Evolutionary conservation across 2,113 vertebrate genomes (phyloP).

Genomic region (Laterallus jamaicensis): DNA sequence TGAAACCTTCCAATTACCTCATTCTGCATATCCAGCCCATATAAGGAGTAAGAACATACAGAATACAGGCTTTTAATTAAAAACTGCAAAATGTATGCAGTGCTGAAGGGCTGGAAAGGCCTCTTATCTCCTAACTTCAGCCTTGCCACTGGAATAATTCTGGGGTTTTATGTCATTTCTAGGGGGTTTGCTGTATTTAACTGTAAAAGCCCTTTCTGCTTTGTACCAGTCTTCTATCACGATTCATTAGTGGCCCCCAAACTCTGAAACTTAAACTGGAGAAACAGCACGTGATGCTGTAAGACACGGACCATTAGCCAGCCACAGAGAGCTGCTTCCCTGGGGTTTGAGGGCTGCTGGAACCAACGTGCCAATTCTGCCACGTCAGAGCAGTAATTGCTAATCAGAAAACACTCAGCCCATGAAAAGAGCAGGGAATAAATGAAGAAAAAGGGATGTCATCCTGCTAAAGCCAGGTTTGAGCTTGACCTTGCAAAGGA

Average conservation of each 20-base stretch:
- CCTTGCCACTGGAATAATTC: neutral
- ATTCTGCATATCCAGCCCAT: neutral
- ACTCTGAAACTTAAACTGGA: neutral
- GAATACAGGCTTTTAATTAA: slow-evolving; percentile 23
- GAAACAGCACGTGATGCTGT: slow-evolving; percentile 6
- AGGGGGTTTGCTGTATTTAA: neutral
- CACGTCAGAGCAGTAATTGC: slow-evolving; percentile 25
- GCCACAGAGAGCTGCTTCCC: neutral
- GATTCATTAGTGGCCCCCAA: neutral
- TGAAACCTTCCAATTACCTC: slow-evolving; percentile 34
- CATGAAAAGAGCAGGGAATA: neutral
- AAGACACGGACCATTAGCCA: slow-evolving; percentile 50
- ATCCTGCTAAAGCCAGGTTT: neutral
- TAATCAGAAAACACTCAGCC: neutral
- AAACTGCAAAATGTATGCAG: neutral
- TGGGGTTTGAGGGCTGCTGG: slow-evolving; percentile 21
- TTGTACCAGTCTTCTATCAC: neutral
- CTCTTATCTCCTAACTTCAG: neutral
- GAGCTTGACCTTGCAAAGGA: neutral
- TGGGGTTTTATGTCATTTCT: neutral
- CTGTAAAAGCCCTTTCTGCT: neutral
- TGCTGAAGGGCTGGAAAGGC: neutral
- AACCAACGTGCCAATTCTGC: neutral
- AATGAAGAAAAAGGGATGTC: neutral
- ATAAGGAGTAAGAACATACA: neutral